A percentile compares a stretch with the other conserved stretches of the same genome.
Evolutionary conservation across 2,888 invertebrate species (phyloP).

Genomic region (Noctua janthe): DNA sequence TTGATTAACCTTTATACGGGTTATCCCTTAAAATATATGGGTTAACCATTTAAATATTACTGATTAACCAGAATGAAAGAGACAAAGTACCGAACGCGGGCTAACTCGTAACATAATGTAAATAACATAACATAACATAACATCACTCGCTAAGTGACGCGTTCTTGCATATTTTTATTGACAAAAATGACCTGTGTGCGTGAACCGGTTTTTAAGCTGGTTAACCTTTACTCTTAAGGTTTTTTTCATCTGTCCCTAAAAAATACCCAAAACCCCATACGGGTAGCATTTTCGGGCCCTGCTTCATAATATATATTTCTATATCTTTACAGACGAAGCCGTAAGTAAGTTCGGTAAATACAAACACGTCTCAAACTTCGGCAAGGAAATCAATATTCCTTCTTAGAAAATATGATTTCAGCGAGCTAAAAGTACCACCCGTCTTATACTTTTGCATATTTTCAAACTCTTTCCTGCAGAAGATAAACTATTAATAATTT

Average conservation of each 20-base stretch:
- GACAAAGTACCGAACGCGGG: background rate
- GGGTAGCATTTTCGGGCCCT: too few species aligned
- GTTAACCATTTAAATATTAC: background rate
- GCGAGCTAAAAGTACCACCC: slow-evolving; percentile 28
- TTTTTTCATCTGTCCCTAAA: too few species aligned
- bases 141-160: background rate
- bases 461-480: slow-evolving; percentile 41
- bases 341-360: slow-evolving; percentile 33
- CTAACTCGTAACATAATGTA: background rate
- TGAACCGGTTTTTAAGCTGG: too few species aligned
- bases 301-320: background rate
- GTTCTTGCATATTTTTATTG: background rate
- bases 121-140: too few species aligned
- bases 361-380: slow-evolving; percentile 38
- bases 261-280: too few species aligned
- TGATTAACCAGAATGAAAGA: background rate
- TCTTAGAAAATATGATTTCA: slow-evolving; percentile 23
- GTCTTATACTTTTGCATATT: slow-evolving; percentile 39
- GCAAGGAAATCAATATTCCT: slow-evolving; percentile 37
- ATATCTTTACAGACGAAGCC: slow-evolving; percentile 1
- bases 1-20: background rate
- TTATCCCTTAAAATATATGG: background rate
- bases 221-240: too few species aligned
- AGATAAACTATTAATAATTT: slow-evolving; percentile 66
- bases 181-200: background rate